These are phyloP conservation scores for Indri indri DNA, from an alignment of 2,113 vertebrate species.

Conservation along the genomic window DNA sequence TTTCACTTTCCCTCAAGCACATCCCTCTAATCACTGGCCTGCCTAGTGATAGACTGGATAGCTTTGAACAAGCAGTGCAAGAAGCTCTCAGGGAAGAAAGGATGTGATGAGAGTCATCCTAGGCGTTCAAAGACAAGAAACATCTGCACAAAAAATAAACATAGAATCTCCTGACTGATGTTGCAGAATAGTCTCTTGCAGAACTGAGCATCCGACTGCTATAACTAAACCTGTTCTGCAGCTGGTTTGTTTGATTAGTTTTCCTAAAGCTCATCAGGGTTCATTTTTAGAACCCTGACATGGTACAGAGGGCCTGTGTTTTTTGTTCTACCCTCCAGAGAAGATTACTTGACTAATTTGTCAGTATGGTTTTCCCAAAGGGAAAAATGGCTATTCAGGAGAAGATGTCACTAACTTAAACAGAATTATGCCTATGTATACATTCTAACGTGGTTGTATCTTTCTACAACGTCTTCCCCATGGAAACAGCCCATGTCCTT, in stretches of 20 bases:
- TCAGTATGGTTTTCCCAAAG: neutral
- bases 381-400: neutral
- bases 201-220: neutral
- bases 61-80: neutral
- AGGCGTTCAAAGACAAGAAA: conserved; percentile 25
- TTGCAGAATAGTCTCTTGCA: neutral
- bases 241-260: neutral
- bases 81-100: neutral
- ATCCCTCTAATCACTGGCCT: neutral
- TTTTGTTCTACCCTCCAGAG: neutral
- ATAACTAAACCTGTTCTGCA: neutral
- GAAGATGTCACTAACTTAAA: conserved; percentile 8
- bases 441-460: conserved; percentile 36
- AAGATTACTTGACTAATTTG: conserved; percentile 42
- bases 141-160: neutral
- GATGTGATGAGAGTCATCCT: neutral
- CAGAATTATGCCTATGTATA: conserved; percentile 48
- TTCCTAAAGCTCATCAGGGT: neutral
- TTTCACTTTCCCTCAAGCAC: neutral
- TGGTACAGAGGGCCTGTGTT: neutral
- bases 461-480: conserved; percentile 49
- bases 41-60: neutral
- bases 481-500: conserved; percentile 40
- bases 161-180: neutral
- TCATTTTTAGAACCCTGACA: neutral